Percentiles rank a stretch among this genome's conserved stretches.
These are phyloP conservation scores for Otis tarda DNA, from an alignment of 2,113 vertebrate species.

Conservation along the genomic window DNA sequence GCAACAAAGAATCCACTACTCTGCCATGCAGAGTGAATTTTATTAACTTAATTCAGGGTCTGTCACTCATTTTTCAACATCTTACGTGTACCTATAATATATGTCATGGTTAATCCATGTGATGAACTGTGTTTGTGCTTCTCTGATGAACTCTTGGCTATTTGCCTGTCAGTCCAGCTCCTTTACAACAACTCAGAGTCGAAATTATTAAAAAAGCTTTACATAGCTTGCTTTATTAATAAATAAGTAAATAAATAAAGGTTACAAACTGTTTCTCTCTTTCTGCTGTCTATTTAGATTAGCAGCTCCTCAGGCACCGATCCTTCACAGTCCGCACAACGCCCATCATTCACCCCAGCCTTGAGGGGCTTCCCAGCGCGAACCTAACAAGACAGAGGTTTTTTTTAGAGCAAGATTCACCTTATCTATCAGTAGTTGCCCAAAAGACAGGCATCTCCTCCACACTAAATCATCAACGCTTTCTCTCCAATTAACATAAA, in stretches of 20 bases:
- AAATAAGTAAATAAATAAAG: background rate
- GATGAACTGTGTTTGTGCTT: background rate
- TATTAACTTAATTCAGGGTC: slow-evolving; percentile 33
- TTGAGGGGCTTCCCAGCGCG: background rate
- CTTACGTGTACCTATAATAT: background rate
- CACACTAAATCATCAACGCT: background rate
- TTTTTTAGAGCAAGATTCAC: background rate
- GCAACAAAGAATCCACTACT: background rate
- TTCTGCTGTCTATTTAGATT: background rate
- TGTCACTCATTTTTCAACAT: slow-evolving; percentile 22
- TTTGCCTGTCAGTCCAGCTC: background rate
- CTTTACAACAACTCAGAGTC: background rate
- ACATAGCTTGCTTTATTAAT: background rate
- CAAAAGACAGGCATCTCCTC: background rate
- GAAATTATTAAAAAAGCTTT: background rate
- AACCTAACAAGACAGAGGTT: background rate
- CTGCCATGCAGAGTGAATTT: slow-evolving; percentile 1
- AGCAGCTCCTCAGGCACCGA: background rate
- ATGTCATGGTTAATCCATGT: background rate
- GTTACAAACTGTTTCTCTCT: background rate
- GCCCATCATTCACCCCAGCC: background rate
- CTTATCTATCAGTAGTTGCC: background rate
- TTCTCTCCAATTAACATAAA: background rate
- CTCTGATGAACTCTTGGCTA: background rate
- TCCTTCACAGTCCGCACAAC: background rate